Evolutionary conservation across 2,113 vertebrate genomes (phyloP).

Genomic region (Montifringilla adamsi): DNA sequence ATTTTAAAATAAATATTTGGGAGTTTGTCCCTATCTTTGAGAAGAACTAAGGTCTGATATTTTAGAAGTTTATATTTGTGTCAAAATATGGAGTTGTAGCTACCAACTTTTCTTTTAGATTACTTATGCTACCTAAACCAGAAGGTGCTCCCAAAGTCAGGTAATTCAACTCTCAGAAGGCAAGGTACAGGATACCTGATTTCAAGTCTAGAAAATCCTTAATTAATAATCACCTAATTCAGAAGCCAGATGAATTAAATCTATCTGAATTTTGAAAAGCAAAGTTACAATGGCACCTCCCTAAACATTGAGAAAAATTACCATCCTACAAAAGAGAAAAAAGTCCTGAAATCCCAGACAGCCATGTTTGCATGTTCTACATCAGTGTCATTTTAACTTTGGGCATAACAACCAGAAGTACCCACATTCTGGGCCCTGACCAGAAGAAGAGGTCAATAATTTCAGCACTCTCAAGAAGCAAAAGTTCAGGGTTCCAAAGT

Average conservation of each 20-base stretch:
- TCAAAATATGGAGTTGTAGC: not conserved
- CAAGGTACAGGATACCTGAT: not conserved
- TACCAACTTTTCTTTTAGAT: not conserved
- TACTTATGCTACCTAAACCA: not conserved
- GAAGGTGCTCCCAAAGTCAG: not conserved
- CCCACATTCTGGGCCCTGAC: not conserved
- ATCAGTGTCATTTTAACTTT: not conserved
- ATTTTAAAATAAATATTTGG: not conserved
- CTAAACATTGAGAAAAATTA: not conserved
- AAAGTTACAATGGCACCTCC: not conserved
- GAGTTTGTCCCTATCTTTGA: not conserved
- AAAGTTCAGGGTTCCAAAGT: not conserved
- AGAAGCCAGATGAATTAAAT: not conserved
- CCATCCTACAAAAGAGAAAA: not conserved
- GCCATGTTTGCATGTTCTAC: accelerated
- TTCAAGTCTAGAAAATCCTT: not conserved
- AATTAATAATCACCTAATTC: not conserved
- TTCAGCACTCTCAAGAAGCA: not conserved
- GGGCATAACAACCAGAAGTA: not conserved
- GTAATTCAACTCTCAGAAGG: not conserved
- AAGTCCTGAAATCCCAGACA: not conserved
- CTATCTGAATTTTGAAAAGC: not conserved
- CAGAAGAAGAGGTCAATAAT: not conserved
- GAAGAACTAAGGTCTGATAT: not conserved
- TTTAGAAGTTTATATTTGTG: not conserved